phyloP scores from a whole-genome alignment of 2,113 vertebrate genomes.

The Genyomyrus donnyi region DNA sequence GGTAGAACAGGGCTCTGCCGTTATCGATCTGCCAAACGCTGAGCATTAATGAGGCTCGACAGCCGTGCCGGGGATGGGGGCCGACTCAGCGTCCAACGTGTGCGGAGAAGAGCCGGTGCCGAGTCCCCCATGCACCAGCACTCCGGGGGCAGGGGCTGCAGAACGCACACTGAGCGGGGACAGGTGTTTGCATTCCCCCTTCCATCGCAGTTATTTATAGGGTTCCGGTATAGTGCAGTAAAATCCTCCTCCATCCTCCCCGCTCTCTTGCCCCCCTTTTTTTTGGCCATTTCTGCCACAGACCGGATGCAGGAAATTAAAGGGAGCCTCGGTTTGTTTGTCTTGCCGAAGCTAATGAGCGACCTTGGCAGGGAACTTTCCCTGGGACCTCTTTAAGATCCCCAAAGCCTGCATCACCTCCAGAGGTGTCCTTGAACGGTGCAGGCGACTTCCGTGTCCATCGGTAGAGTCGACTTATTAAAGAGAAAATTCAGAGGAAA shows the following conservation, averaged over 20 bases:
- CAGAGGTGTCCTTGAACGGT: slow-evolving; percentile 48
- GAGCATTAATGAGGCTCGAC: slow-evolving; percentile 63
- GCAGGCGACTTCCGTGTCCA: neutral
- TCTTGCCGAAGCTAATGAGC: slow-evolving; percentile 50
- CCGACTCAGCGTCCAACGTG: slow-evolving; percentile 31
- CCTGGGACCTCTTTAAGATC: slow-evolving; percentile 51
- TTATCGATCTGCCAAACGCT: slow-evolving; percentile 59
- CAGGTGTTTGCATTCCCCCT: neutral
- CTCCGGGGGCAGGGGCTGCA: slow-evolving; percentile 23
- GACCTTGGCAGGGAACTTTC: slow-evolving; percentile 49
- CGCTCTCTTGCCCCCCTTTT: neutral
- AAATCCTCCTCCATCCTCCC: neutral
- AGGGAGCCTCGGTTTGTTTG: neutral
- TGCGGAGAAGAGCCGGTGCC: slow-evolving; percentile 36
- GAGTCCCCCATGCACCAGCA: slow-evolving; percentile 37
- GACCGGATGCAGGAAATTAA: neutral
- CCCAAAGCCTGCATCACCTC: slow-evolving; percentile 40
- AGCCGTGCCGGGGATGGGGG: slow-evolving; percentile 47
- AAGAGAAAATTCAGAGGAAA: neutral
- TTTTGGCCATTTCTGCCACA: neutral
- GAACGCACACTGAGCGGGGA: slow-evolving; percentile 11
- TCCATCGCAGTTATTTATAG: neutral
- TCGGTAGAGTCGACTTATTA: neutral
- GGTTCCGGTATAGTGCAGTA: neutral
- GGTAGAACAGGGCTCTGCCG: slow-evolving; percentile 35